Evolutionary conservation across 2,113 vertebrate genomes (phyloP).

Genomic region (Cryptoleucopteryx plumbea): DNA sequence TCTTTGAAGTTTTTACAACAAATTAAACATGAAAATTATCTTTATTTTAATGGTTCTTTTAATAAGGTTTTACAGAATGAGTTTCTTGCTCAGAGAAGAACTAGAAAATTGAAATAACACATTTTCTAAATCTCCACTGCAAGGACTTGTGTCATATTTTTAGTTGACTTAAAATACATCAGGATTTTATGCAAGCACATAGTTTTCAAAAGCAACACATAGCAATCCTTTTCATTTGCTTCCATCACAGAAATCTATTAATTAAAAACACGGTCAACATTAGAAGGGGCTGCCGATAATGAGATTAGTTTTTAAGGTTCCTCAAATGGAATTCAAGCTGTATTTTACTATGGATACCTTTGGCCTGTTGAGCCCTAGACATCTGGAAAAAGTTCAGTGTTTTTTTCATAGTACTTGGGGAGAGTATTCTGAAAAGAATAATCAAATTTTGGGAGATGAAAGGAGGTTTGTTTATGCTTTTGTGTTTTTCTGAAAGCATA

Average conservation of each 20-base stretch:
- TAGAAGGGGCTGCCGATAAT: background rate
- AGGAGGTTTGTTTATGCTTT: background rate
- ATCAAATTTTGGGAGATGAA: background rate
- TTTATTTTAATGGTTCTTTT: background rate
- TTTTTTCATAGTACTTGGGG: background rate
- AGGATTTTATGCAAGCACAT: background rate
- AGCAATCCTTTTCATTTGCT: background rate
- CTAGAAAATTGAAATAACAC: background rate
- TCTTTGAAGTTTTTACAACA: background rate
- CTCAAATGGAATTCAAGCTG: background rate
- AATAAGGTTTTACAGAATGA: background rate
- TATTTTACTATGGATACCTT: background rate
- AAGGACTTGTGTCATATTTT: background rate
- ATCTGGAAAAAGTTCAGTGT: background rate
- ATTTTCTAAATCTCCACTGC: background rate
- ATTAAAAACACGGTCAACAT: background rate
- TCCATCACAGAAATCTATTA: background rate
- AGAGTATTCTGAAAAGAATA: background rate
- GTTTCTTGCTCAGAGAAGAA: background rate
- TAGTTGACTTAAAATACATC: background rate
- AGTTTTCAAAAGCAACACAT: background rate
- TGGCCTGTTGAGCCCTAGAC: background rate
- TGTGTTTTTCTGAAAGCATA: background rate
- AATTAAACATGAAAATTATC: background rate
- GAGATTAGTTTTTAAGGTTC: background rate